Conservation (phyloP, 2,888 invertebrate genomes). For the Volucella zonaria region DNA sequence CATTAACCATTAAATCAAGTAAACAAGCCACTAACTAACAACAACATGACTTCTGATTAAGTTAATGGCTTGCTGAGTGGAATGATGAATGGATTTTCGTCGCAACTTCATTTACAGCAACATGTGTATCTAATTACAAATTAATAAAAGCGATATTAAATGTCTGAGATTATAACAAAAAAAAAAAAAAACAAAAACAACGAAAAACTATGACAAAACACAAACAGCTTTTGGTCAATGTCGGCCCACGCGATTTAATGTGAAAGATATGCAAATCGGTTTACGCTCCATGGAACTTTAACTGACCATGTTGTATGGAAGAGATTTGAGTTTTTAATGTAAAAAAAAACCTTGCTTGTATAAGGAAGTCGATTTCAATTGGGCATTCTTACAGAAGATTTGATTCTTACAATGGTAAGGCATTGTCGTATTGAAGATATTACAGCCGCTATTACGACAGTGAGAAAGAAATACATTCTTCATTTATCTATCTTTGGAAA, state of each 20-base stretch:
- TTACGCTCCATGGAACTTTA: conserved; percentile 44
- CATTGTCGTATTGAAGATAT: no score
- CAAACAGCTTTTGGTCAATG: not conserved
- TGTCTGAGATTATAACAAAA: not conserved
- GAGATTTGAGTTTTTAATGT: conserved; percentile 32
- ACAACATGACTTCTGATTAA: conserved; percentile 50
- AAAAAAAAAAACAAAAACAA: no score
- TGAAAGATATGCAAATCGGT: conserved; percentile 57
- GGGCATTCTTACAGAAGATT: not conserved
- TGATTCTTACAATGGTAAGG: no score
- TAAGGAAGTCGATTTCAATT: conserved; percentile 24
- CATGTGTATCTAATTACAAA: conserved; percentile 25
- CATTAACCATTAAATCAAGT: conserved; percentile 41
- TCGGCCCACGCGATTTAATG: conserved; percentile 50
- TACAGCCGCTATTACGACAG: no score
- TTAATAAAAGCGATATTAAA: conserved; percentile 42
- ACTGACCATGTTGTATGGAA: conserved; percentile 39
- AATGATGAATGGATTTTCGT: conserved; percentile 51
- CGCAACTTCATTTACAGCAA: conserved; percentile 4
- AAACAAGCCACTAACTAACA: conserved; percentile 28
- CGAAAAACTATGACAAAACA: not conserved
- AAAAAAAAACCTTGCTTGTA: conserved; percentile 6
- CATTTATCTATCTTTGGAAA: no score
- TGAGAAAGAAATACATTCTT: no score
- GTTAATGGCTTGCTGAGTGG: conserved; percentile 52